These are phyloP conservation scores for Itoplectis maculator DNA, from an alignment of 2,888 invertebrate genomes.

Conservation along the genomic window DNA sequence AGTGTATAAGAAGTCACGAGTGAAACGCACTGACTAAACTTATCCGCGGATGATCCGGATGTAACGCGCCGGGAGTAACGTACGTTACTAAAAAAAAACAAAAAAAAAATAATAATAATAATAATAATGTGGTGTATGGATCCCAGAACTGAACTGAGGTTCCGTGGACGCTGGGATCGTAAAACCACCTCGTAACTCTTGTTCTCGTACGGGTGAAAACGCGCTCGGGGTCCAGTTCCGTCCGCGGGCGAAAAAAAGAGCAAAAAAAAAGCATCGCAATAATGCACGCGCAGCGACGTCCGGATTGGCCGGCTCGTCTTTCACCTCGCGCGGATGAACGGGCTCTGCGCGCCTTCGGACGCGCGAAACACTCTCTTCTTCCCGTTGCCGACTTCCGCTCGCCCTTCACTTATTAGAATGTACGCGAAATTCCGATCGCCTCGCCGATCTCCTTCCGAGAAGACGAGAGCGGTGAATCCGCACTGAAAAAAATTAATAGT, in stretches of 20 bases:
- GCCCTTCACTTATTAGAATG: constrained; percentile 67
- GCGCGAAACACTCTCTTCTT: constrained; percentile 55
- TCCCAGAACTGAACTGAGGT: neutral
- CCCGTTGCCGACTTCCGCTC: constrained; percentile 23
- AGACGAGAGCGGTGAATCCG: constrained; percentile 30
- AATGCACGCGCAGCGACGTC: constrained; percentile 38
- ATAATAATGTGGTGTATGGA: no score
- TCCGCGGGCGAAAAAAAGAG: constrained; percentile 30
- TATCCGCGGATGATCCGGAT: no score
- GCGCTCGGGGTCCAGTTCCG: constrained; percentile 13
- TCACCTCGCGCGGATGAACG: constrained; percentile 37
- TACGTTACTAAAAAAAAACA: no score
- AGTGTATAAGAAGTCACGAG: no score
- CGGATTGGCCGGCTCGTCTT: constrained; percentile 22
- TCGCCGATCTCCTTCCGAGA: neutral
- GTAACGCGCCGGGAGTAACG: no score
- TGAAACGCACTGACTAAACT: no score
- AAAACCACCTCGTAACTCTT: constrained; percentile 65
- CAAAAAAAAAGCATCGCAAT: constrained; percentile 40
- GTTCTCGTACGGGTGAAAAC: constrained; percentile 62
- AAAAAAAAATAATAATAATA: no score
- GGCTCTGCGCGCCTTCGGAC: constrained; percentile 25
- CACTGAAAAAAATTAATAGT: no score
- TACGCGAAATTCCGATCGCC: constrained; percentile 51
- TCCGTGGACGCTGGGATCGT: constrained; percentile 39